Evolutionary conservation across 2,888 invertebrate species (phyloP).

Genomic region (Drymonia ruficornis): DNA sequence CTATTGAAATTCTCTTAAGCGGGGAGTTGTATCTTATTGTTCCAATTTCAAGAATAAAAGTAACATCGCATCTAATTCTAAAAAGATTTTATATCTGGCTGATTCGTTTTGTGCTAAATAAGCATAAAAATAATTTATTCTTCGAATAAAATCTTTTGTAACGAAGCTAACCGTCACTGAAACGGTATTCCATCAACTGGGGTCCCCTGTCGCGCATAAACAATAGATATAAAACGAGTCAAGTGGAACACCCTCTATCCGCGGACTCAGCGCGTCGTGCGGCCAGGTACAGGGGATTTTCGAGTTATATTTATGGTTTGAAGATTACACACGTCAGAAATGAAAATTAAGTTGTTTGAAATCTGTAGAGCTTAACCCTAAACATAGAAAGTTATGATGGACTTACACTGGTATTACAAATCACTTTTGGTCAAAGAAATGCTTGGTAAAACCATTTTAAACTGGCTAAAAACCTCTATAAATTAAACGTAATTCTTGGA

Average conservation of each 20-base stretch:
- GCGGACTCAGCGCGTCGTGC: constrained; percentile 73
- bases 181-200: constrained; percentile 69
- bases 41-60: no score
- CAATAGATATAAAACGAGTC: constrained; percentile 81
- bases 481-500: no score
- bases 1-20: no score
- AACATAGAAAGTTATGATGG: no score
- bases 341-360: no score
- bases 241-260: constrained; percentile 78
- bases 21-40: no score
- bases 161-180: constrained; percentile 30
- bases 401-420: no score
- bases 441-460: no score
- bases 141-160: background rate
- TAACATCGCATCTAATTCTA: no score
- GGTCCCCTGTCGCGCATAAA: constrained; percentile 66
- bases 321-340: constrained; percentile 8
- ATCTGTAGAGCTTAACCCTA: no score
- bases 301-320: constrained; percentile 17
- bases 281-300: constrained; percentile 61
- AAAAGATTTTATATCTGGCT: background rate
- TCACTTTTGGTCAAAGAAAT: no score
- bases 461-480: no score
- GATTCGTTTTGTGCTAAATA: background rate
- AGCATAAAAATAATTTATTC: background rate